Base-by-base conservation (phyloP, 2,888 invertebrate species). In the Caenorhabditis japonica region DNA sequence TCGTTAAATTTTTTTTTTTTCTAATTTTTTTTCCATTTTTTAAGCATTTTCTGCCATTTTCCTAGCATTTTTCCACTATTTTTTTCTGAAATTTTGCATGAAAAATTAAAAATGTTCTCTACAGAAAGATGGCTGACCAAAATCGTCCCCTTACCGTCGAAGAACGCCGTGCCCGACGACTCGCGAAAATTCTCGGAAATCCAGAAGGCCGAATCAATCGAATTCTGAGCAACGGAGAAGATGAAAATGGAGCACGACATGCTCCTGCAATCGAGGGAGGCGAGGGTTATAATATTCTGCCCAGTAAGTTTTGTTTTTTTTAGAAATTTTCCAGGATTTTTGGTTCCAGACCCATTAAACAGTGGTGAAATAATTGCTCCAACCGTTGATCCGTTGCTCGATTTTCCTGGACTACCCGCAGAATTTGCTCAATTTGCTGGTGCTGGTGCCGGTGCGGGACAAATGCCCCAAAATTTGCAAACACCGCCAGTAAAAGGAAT, bases 231-330 rank as follows among this genome's bases (percentile, higher is more conserved):
- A 73, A 78, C 49, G 80, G 80, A 55, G 62, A 68, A 56, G 62
- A 71, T 51, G 60, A 43, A 12, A 52, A 52, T 13, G 64, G 61
- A 33, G 69, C 51, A 15, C 39, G 81, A 47, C 68, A 60, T 19
- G 76, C 81, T 7, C 81, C 81, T 17, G 75, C 75, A 3, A 76
- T 81, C 52, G 81, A 81, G 47, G 81, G 81, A n/a, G 81, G 81
- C 12, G 81, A 81, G 19, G 74, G 69, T n/a, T 76, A 58, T 30
- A 68, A 58, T 47, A 44, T 60, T 39, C 30, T 62, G 15, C 38
- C 62, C 17, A 39, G 62, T 64, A 34, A 55, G 62, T 41, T 8
- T n/a, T 4, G 13, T 55, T 23, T 34, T 13, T 13, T 8, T 5
- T 15, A 36, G 34, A 41, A 44, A 34, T 27, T 25, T 34, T 19